Base-by-base conservation (phyloP, 2,888 invertebrate genomes). In the Branchipolynoe longqiensis region DNA sequence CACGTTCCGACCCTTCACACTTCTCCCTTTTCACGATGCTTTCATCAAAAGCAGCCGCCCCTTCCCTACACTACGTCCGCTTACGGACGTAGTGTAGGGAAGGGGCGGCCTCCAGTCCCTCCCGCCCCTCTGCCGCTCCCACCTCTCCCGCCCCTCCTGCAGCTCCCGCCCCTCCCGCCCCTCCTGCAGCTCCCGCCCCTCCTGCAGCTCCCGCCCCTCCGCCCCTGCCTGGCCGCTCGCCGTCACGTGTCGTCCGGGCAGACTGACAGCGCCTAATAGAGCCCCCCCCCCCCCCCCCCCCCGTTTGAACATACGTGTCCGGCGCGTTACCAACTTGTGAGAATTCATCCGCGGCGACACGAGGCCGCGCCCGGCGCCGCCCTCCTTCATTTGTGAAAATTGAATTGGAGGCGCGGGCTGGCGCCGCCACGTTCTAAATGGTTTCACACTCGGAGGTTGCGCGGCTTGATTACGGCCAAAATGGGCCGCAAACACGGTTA, bases 401-500 rank as follows among this genome's bases (percentile, higher is more conserved):
- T 91, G 88, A 90, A 91, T 91, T 91, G 84, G 89, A 85, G 86
- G 85, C 83, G 85, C 87, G 82, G 89, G 90, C 90, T 84, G 90
- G 89, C 90, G 85, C 86, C 85, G 86, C 82, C 64, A 31, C 69
- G 64, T 54, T 83, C 81, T 85, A 87, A 87, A 87, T 88, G 86
- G 84, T 87, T 87, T 85, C 85, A 88, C 88, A 88, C 87, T 86
- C 85, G 74, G 83, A 78, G 86, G 48, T 58, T 56, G 78, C 38
- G 62, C 74, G 69, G 56, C 84, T 33, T 78, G 84, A 78, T 84
- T 84, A 84, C 78, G 36, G 88, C 88, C 86, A 86, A 83, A 90
- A 90, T 88, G 89, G 78, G 88, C 87, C 88, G 87, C 90, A 91
- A 91, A 91, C 90, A 91, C 89, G 89, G 90, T 90, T 90, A 91